Conservation (phyloP, 2,797 vertebrate genomes). For the Mormyrus proboscirostris region DNA sequence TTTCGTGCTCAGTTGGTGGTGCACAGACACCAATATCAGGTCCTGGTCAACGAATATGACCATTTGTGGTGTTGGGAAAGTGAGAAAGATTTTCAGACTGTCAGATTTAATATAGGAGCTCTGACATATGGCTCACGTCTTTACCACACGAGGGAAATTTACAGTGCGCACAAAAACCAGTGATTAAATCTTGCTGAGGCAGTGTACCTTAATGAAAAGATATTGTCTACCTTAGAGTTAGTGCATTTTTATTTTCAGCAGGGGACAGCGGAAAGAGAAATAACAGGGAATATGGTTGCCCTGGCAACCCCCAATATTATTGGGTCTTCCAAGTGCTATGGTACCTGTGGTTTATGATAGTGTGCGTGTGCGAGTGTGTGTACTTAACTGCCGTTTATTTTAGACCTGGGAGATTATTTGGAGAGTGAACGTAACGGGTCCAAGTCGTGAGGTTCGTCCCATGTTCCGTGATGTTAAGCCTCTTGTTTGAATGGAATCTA, state of each 20-base stretch:
- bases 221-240: background rate
- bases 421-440: conserved; percentile 32
- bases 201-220: background rate
- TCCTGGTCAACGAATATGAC: background rate
- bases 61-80: background rate
- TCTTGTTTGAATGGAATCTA: conserved; percentile 43
- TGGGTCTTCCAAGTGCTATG: background rate
- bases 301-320: background rate
- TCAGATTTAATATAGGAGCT: conserved; percentile 37
- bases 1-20: background rate
- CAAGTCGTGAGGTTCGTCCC: conserved; percentile 31
- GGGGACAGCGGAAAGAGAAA: background rate
- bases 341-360: background rate
- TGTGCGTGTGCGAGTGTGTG: background rate
- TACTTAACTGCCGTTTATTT: conserved; percentile 11
- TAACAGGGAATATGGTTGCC: background rate
- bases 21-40: background rate
- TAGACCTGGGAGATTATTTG: conserved; percentile 35
- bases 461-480: conserved; percentile 38
- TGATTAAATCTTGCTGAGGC: conserved; percentile 2
- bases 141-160: conserved; percentile 36
- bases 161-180: background rate
- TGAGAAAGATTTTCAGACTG: conserved; percentile 35
- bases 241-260: background rate
- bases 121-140: conserved; percentile 35